A percentile compares a stretch with the other conserved stretches of the same genome.
Conservation (phyloP, 2,797 vertebrate genomes). For the Sternotherus odoratus region DNA sequence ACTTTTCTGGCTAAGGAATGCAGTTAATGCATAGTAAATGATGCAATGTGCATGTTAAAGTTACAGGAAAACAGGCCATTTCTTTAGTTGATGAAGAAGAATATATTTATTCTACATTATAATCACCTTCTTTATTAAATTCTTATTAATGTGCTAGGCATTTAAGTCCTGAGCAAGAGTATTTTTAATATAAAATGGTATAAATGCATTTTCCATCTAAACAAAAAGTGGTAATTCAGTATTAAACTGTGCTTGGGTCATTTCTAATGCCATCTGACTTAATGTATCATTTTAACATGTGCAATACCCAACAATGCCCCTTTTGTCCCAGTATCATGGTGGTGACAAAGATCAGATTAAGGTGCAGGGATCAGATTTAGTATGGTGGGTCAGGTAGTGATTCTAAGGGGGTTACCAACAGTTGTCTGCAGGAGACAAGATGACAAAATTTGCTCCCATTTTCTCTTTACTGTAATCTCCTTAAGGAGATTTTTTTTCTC, state of each 20-base stretch:
- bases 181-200: background rate
- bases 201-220: background rate
- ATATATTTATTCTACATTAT: background rate
- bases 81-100: constrained; percentile 13
- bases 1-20: background rate
- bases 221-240: background rate
- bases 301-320: background rate
- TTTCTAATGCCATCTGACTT: background rate
- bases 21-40: constrained; percentile 19
- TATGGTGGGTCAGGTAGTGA: rapidly evolving
- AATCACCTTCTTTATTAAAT: background rate
- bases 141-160: background rate
- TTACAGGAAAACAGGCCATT: constrained; percentile 14
- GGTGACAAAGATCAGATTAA: background rate
- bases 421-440: background rate
- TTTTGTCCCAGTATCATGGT: background rate
- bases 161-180: constrained; percentile 1
- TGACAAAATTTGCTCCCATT: background rate
- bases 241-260: background rate
- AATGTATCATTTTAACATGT: rapidly evolving
- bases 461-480: background rate
- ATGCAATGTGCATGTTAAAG: constrained; percentile 8
- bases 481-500: rapidly evolving
- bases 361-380: background rate
- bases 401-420: background rate